phyloP scores from a whole-genome alignment of 1,140 invertebrate genomes.

The Drosophila yakuba region DNA sequence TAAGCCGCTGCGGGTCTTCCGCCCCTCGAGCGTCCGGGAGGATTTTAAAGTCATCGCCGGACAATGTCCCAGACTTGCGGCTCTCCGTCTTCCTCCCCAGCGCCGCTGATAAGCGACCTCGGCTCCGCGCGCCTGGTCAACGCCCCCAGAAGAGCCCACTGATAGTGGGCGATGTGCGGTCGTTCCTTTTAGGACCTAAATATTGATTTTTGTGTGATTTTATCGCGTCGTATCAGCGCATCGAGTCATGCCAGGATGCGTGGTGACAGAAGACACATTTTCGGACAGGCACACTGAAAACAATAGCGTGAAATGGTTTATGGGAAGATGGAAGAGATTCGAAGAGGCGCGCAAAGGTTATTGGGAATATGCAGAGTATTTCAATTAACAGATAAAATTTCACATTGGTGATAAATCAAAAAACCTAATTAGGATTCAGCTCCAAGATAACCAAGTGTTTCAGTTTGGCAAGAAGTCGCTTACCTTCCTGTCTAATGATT shows the following conservation, averaged over 20 bases:
- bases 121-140: slow-evolving; percentile 48
- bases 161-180: slow-evolving; percentile 38
- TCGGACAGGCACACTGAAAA: not conserved
- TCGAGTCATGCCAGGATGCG: slow-evolving; percentile 15
- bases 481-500: no score
- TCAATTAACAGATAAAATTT: no score
- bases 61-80: slow-evolving; percentile 58
- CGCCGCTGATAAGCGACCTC: slow-evolving; percentile 56
- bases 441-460: no score
- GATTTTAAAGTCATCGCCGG: slow-evolving; percentile 67
- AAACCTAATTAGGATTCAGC: no score
- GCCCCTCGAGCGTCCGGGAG: slow-evolving; percentile 50
- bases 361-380: no score
- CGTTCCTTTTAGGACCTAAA: slow-evolving; percentile 37
- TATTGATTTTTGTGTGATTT: slow-evolving; percentile 32
- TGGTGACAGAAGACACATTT: not conserved
- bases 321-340: no score
- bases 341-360: no score
- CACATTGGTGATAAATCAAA: no score
- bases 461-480: no score
- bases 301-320: not conserved
- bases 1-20: slow-evolving; percentile 77
- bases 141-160: slow-evolving; percentile 54
- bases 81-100: slow-evolving; percentile 12
- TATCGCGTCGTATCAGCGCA: slow-evolving; percentile 2